Evolutionary conservation across 1,140 invertebrate species (phyloP), one percentile per base, ranked within the genome.

Genomic region (Procambarus clarkii): DNA sequence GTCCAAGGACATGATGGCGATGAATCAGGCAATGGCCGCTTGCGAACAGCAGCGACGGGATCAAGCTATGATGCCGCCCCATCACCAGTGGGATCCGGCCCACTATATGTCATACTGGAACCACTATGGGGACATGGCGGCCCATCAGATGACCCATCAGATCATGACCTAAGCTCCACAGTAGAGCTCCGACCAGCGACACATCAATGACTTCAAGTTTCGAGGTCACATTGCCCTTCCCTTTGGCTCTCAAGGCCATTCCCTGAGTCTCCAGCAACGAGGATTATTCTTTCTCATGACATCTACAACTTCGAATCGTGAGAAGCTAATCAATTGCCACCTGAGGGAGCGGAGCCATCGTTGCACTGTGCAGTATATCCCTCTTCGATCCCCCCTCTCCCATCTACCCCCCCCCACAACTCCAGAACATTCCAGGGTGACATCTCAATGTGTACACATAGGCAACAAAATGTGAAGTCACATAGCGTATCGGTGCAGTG

Each of bases 101-200:
- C 88, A 90, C 90, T 91, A 91, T 78, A 87, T 91, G 84, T 71
- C 77, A 46, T 91, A 91, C 84, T 91, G 90, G 90, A 91, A 91
- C 78, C 90, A 86, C 90, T 91, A 91, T 58, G 90, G 90, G 44
- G 90, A 91, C 64, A 76, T 91, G 84, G 90, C 90, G 64, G 88
- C 88, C 81, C 88, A 90, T 46, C 90, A 91, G 84, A 91, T 91
- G 90, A 91, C 86, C 79, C 90, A 91, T 69, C 90, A 91, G 84
- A 91, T 91, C 78, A 91, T 91, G 90, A 91, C 90, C 78, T 91
- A 91, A 85, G 81, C 80, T 24, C 48, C 80, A 48, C 9, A 50
- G 50, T 11, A 60, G 69, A 50, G n/a, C 60, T 76, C 54, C 54
- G 5, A 13, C 77, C 34, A 54, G 79, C 24, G 24, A 0, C 21